Evolutionary conservation across 2,113 vertebrate species (phyloP), one percentile per base, ranked within the genome.

Genomic region (Myrmecobius fasciatus): DNA sequence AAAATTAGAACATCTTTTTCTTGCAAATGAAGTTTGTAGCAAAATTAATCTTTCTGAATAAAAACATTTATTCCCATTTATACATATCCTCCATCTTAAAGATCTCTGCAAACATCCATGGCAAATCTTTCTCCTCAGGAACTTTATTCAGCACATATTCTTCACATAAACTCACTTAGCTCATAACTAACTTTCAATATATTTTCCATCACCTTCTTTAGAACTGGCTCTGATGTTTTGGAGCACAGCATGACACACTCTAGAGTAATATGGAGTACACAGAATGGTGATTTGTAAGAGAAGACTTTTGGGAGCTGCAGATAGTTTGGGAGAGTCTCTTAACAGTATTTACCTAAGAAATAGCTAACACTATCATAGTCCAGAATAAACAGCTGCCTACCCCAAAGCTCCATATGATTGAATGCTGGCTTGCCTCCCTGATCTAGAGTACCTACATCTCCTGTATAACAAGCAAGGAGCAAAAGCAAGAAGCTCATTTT

Each of bases 21-120:
- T 91, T 90, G 3, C 14, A n/a, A 47, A 3, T 96, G 75, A 46
- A 89, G 92, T 17, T 94, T 95, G 52, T 90, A 92, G 94, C 88
- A 25, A 60, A 53, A 95, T 31, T 11, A 1, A 8, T 93, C 56
- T 94, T 48, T 93, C 90, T 91, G 48, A 3, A 49, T 89, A 46
- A 94, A 91, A 53, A 0, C 48, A 52, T 96, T 11, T 83, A 90
- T 91, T 46, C 91, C 36, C 93, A 48, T n/a, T 91, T 92, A 91
- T 36, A 53, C 67, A 52, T 60, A 91, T 56, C 51, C 31, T 88
- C 3, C 36, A 89, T 96, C 28, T 95, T 96, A 91, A 94, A 95
- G 93, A 91, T 51, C 89, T 46, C 26, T 46, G 51, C 28, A 60
- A 60, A 60, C 56, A 48, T 14, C 67, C 48, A 89, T 8, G 36